Conservation (phyloP, 2,113 vertebrate species). For the Coptodon bakossiorum region DNA sequence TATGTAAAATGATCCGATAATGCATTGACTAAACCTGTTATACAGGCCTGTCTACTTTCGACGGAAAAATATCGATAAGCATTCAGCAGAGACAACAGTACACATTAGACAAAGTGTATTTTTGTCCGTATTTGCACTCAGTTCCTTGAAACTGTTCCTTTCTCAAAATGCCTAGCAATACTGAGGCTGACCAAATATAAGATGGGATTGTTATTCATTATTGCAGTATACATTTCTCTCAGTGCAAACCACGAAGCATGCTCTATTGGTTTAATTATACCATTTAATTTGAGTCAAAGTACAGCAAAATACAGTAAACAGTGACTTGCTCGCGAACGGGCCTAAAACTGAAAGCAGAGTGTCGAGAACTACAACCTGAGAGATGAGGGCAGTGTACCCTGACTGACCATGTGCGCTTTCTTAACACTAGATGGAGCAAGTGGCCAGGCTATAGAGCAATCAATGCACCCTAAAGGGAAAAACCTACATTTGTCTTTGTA, state of each 20-base stretch:
- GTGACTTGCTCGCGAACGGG: not conserved
- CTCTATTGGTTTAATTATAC: not conserved
- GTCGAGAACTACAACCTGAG: not conserved
- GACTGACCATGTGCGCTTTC: not conserved
- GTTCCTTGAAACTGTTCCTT: not conserved
- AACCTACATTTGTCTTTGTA: not conserved
- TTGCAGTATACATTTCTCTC: not conserved
- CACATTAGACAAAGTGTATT: conserved; percentile 29
- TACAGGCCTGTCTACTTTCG: conserved; percentile 58
- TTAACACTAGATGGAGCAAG: conserved; percentile 63
- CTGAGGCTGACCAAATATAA: not conserved
- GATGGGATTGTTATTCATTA: not conserved
- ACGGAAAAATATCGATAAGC: conserved; percentile 53
- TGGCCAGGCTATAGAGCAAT: not conserved
- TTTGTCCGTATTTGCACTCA: not conserved
- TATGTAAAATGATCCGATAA: conserved; percentile 86
- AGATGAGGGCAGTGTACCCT: not conserved
- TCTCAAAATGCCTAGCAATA: not conserved
- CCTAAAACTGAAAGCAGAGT: not conserved
- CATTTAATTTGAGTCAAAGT: not conserved
- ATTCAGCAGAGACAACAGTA: conserved; percentile 44
- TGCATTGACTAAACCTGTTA: conserved; percentile 76
- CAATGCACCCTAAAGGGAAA: not conserved
- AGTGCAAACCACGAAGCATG: not conserved
- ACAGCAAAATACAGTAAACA: not conserved